phyloP scores from a whole-genome alignment of 2,113 vertebrate genomes.

The Anolis carolinensis region DNA sequence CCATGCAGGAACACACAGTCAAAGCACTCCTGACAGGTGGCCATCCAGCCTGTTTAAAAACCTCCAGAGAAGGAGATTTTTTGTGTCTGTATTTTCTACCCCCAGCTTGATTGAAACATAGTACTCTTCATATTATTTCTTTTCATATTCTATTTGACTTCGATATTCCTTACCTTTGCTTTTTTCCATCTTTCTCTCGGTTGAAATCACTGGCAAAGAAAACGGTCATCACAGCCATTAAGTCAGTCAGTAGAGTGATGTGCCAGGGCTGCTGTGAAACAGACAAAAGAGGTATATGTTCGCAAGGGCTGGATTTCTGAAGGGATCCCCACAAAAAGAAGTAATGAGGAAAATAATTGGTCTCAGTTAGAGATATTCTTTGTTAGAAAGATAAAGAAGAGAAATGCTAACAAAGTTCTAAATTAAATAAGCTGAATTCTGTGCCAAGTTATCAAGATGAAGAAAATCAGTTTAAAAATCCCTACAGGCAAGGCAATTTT shows the following conservation, averaged over 20 bases:
- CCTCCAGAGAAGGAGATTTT: too few species aligned
- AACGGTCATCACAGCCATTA: constrained; percentile 66
- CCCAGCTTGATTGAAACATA: not conserved
- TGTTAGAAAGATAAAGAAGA: not conserved
- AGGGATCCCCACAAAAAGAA: not conserved
- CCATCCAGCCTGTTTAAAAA: too few species aligned
- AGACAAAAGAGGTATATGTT: constrained; percentile 45
- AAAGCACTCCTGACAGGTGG: too few species aligned
- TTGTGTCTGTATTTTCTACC: not conserved
- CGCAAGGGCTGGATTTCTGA: not conserved
- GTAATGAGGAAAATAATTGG: rapidly evolving
- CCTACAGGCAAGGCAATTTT: not conserved
- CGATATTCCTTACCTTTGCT: constrained; percentile 71
- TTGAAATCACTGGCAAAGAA: constrained; percentile 73
- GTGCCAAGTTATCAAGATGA: not conserved
- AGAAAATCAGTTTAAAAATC: not conserved
- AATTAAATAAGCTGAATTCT: not conserved
- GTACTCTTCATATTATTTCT: not conserved
- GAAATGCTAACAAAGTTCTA: not conserved
- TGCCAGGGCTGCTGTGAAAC: constrained; percentile 76
- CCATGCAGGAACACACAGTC: too few species aligned
- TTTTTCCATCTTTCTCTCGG: constrained; percentile 56
- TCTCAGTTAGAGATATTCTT: constrained; percentile 17
- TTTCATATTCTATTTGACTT: not conserved
- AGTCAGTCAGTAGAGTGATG: constrained; percentile 64